Evolutionary conservation across 2,888 invertebrate genomes (phyloP).

Genomic region (Metopia argyrocephala): DNA sequence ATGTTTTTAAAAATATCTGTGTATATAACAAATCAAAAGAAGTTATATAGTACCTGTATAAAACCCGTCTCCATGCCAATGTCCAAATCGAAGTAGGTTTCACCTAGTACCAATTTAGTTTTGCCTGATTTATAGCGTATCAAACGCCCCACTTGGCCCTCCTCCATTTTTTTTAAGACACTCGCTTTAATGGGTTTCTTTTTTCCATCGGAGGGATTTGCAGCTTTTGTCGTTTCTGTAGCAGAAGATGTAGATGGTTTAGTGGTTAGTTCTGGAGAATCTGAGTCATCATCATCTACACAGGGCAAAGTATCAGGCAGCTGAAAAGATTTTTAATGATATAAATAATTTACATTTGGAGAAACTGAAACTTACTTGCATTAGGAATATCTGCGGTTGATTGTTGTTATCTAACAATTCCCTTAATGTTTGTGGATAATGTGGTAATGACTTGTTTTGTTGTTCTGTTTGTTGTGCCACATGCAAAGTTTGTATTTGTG

Average conservation of each 20-base stretch:
- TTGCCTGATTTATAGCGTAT: slow-evolving; percentile 81
- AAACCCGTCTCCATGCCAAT: slow-evolving; percentile 81
- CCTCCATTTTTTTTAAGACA: slow-evolving; percentile 77
- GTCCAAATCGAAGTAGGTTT: slow-evolving; percentile 81
- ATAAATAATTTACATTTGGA: not conserved
- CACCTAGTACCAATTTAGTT: slow-evolving; percentile 80
- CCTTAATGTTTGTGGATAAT: slow-evolving; percentile 73
- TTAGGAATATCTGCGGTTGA: slow-evolving; percentile 74
- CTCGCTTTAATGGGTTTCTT: slow-evolving; percentile 38
- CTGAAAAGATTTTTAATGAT: slow-evolving; percentile 67
- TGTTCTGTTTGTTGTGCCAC: slow-evolving; percentile 66
- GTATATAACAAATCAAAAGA: slow-evolving; percentile 51
- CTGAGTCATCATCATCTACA: slow-evolving; percentile 67
- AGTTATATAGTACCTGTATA: slow-evolving; percentile 75
- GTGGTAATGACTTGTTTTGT: slow-evolving; percentile 52
- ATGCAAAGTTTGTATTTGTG: slow-evolving; percentile 70
- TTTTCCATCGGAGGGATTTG: slow-evolving; percentile 20
- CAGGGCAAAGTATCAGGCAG: slow-evolving; percentile 74
- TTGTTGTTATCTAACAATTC: slow-evolving; percentile 71
- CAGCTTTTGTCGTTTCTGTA: slow-evolving; percentile 14
- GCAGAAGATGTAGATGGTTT: slow-evolving; percentile 22
- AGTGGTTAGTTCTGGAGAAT: slow-evolving; percentile 43
- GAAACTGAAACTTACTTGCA: slow-evolving; percentile 71
- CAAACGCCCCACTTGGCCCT: slow-evolving; percentile 82
- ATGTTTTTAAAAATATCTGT: not conserved